These are phyloP conservation scores for Episyrphus balteatus DNA, from an alignment of 1,140 invertebrate genomes.

Conservation along the genomic window DNA sequence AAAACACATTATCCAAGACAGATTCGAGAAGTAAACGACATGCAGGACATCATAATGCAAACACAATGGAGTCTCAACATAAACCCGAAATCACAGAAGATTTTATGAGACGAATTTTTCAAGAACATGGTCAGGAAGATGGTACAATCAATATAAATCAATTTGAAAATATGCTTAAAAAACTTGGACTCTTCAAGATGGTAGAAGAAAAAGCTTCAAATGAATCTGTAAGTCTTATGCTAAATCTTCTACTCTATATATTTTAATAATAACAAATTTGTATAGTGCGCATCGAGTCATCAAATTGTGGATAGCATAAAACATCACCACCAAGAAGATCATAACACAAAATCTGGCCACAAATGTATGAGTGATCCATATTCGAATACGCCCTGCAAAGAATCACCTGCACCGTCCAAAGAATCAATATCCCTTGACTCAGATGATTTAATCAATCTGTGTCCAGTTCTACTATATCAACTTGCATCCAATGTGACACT, in stretches of 20 bases:
- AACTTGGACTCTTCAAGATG: constrained; percentile 47
- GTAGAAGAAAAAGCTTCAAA: constrained; percentile 28
- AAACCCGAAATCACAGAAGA: constrained; percentile 22
- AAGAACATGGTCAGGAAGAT: constrained; percentile 43
- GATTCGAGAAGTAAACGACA: constrained; percentile 23
- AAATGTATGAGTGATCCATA: not conserved
- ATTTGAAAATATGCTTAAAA: constrained; percentile 52
- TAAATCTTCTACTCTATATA: no score
- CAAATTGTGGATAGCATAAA: no score
- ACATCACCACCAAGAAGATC: constrained; percentile 1
- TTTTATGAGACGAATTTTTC: constrained; percentile 41
- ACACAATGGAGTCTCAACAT: constrained; percentile 10
- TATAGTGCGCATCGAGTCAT: no score
- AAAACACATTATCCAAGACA: constrained; percentile 14
- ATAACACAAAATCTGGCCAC: constrained; percentile 6
- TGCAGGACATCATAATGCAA: constrained; percentile 10
- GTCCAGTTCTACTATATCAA: constrained; percentile 54
- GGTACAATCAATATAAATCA: constrained; percentile 50
- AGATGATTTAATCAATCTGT: constrained; percentile 41
- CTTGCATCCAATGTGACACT: constrained; percentile 41
- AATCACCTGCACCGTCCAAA: not conserved
- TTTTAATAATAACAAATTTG: no score
- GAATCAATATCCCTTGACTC: constrained; percentile 9
- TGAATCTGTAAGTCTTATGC: constrained; percentile 40
- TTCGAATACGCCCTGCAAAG: not conserved